Base-by-base conservation (phyloP, 2,113 vertebrate species). In the Gopherus flavomarginatus region DNA sequence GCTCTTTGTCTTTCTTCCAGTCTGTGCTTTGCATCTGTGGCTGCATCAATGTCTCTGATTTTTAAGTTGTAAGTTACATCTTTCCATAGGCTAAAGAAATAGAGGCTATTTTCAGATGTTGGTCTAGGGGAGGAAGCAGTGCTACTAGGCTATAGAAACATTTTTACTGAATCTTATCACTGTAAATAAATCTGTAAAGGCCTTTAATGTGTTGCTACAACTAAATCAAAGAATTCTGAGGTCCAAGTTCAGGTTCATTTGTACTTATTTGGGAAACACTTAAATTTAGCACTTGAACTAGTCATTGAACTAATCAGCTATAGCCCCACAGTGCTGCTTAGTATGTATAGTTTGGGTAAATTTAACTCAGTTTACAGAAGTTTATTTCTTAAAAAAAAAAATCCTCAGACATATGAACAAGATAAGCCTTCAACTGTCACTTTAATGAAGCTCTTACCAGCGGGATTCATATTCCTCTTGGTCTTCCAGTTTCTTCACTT, bases 31-130 rank as follows among this genome's bases (percentile, higher is more conserved):
- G 99, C 99, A 1, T 99, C 99, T 49, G 99, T 99, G 47, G 99
- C 99, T 44, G 99, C 97, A 53, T 99, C 99, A 1, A 99, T 99
- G 98, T 99, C 99, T 98, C 98, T 98, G 49, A 99, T 98, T 98
- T 99, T 99, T 97, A 99, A 98, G 98, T 99, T 99, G 96, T 99
- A 93, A 21, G 99, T 99, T 87, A 99, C 99, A 21, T 99, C 99
- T 92, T 98, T 99, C 99, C 99, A 99, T 81, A 99, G 97, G 92
- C 99, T 99, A 96, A 57, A 95, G 42, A 42, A 96, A 86, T 79
- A 81, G 26, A 38, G 65, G 83, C 57, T 59, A 31, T 65, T 65
- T 4, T 31, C 44, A 89, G 6, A 93, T 53, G 78, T 29, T 49
- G 69, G 27, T 90, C 93, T 59, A 92, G 0, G 57, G 94, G 56